Evolutionary conservation across 2,888 invertebrate genomes (phyloP).

Genomic region (Ctena decussata): DNA sequence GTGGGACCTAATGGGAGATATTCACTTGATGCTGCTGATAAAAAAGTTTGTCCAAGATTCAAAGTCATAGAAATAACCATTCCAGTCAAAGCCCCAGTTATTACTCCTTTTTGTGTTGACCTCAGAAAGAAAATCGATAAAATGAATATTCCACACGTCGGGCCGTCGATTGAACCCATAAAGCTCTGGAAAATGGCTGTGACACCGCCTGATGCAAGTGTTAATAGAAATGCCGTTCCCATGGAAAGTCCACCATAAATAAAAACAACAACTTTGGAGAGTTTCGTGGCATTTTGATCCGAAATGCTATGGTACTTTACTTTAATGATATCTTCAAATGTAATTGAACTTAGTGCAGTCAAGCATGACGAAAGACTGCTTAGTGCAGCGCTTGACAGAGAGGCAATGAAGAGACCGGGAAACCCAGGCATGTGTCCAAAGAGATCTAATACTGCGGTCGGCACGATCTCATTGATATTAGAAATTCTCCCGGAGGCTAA

Average conservation of each 20-base stretch:
- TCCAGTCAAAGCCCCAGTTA: constrained; percentile 19
- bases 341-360: neutral
- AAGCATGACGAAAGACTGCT: constrained; percentile 37
- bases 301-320: constrained; percentile 15
- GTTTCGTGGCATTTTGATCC: constrained; percentile 11
- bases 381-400: constrained; percentile 45
- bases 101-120: constrained; percentile 34
- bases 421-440: constrained; percentile 31
- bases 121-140: constrained; percentile 20
- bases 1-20: neutral
- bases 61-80: constrained; percentile 14
- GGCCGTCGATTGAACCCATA: constrained; percentile 38
- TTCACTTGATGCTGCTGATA: neutral
- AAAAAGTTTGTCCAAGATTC: constrained; percentile 28
- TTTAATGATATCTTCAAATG: constrained; percentile 17
- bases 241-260: constrained; percentile 27
- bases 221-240: constrained; percentile 15
- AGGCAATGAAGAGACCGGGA: constrained; percentile 38
- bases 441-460: constrained; percentile 21
- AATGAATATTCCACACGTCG: constrained; percentile 33
- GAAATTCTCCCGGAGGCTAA: constrained; percentile 13
- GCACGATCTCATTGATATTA: constrained; percentile 40
- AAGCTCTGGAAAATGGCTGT: constrained; percentile 22
- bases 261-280: constrained; percentile 29
- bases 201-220: neutral